A percentile compares a stretch with the other conserved stretches of the same genome.
phyloP scores from a whole-genome alignment of 2,888 invertebrate genomes.

The Aphodius sticticus region DNA sequence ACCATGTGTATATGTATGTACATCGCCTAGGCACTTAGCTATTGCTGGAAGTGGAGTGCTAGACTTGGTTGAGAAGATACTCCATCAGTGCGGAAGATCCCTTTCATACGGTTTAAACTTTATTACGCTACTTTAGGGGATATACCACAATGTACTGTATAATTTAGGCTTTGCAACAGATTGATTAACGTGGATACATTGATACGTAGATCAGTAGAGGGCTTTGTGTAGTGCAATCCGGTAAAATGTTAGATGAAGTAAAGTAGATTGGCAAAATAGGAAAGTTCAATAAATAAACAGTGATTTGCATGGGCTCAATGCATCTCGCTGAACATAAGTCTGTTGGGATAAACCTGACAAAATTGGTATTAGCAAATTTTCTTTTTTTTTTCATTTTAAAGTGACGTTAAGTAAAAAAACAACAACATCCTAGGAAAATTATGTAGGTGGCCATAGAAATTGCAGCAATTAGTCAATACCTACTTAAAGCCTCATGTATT shows the following conservation, averaged over 20 bases:
- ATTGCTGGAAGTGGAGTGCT: background rate
- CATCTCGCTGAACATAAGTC: background rate
- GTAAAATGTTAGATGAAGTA: background rate
- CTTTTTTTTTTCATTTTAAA: too few relatives aligned
- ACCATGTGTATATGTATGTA: background rate
- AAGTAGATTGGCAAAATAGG: background rate
- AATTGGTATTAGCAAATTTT: too few relatives aligned
- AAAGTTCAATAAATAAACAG: background rate
- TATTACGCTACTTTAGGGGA: background rate
- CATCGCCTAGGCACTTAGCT: background rate
- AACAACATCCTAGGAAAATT: too few relatives aligned
- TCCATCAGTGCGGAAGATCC: background rate
- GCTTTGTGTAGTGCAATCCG: background rate
- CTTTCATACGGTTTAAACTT: background rate
- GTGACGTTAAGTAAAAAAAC: too few relatives aligned
- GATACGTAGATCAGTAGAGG: background rate
- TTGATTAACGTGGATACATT: background rate
- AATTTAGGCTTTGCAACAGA: background rate
- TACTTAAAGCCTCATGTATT: too few relatives aligned
- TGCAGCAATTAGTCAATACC: too few relatives aligned
- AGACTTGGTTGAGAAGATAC: background rate
- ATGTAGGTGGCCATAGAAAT: too few relatives aligned
- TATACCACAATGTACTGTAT: background rate
- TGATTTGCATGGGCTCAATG: too few relatives aligned
- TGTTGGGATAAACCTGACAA: too few relatives aligned